Percentiles rank a stretch among this genome's conserved stretches.
phyloP scores from a whole-genome alignment of 2,113 vertebrate genomes.

The Eleginops maclovinus region DNA sequence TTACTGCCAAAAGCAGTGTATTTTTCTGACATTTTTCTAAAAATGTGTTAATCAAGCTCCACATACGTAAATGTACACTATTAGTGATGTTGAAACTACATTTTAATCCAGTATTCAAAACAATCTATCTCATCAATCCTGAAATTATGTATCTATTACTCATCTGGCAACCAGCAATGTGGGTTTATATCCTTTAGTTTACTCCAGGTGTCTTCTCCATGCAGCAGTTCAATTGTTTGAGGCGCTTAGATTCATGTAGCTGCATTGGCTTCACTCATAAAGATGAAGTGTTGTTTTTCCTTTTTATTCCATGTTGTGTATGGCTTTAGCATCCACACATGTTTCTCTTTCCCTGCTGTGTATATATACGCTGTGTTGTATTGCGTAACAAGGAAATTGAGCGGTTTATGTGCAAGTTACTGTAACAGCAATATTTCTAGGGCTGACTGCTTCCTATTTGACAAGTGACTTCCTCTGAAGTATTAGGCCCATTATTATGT shows the following conservation, averaged over 20 bases:
- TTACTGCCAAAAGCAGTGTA: not conserved
- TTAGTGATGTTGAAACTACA: not conserved
- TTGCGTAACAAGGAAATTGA: slow-evolving; percentile 28
- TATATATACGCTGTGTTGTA: slow-evolving; percentile 8
- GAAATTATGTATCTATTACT: not conserved
- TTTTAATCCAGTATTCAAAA: not conserved
- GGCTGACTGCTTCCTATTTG: slow-evolving; percentile 51
- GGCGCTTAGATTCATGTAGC: slow-evolving; percentile 10
- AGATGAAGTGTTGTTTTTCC: not conserved
- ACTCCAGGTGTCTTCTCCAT: slow-evolving; percentile 14
- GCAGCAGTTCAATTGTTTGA: not conserved
- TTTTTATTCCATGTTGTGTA: not conserved
- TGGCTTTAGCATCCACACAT: not conserved
- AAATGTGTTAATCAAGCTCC: not conserved
- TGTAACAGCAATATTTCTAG: slow-evolving; percentile 45
- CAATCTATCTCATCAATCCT: not conserved
- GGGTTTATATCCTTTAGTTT: not conserved
- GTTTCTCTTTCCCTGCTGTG: not conserved
- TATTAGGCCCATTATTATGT: slow-evolving; percentile 51
- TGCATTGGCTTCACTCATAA: slow-evolving; percentile 3
- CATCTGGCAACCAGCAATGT: slow-evolving; percentile 7
- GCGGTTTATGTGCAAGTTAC: slow-evolving; percentile 38
- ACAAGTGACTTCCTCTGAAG: slow-evolving; percentile 56
- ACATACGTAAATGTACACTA: not conserved
- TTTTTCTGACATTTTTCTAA: too few relatives aligned